These are phyloP conservation scores for Yponomeuta malinellus DNA, from an alignment of 2,888 invertebrate genomes.

Conservation along the genomic window DNA sequence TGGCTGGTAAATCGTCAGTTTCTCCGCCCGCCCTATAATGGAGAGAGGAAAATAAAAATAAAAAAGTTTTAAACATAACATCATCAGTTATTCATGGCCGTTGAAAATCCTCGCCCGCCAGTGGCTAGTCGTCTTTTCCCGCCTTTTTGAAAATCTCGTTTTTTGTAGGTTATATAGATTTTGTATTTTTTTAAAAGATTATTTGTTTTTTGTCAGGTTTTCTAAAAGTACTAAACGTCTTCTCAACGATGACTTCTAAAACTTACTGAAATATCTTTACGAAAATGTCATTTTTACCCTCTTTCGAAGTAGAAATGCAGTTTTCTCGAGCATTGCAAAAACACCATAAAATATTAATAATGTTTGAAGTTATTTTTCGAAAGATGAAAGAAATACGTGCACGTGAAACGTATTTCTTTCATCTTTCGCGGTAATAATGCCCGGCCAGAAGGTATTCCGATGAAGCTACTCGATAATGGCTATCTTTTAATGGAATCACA, in stretches of 20 bases:
- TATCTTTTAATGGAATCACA: constrained; percentile 16
- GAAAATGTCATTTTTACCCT: too few relatives aligned
- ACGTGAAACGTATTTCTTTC: not conserved
- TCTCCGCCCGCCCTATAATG: constrained; percentile 51
- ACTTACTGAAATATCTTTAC: too few relatives aligned
- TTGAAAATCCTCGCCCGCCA: constrained; percentile 42
- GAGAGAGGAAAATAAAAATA: constrained; percentile 54
- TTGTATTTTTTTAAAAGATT: constrained; percentile 1
- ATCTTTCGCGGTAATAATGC: not conserved
- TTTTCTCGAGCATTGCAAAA: too few relatives aligned
- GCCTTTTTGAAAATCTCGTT: constrained; percentile 18
- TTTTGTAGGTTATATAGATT: constrained; percentile 14
- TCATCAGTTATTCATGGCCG: constrained; percentile 63
- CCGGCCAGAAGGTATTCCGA: constrained; percentile 1
- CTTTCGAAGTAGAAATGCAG: too few relatives aligned
- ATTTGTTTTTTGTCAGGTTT: not conserved
- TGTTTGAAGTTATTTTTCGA: too few relatives aligned
- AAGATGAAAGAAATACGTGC: too few relatives aligned
- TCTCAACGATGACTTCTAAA: too few relatives aligned
- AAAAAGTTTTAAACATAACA: constrained; percentile 62
- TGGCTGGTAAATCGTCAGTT: constrained; percentile 61
- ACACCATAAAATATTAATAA: too few relatives aligned
- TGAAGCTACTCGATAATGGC: constrained; percentile 4
- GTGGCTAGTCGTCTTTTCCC: not conserved
- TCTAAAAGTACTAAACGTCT: too few relatives aligned